A percentile compares a stretch with the other conserved stretches of the same genome.
These are phyloP conservation scores for Gibbula magus DNA, from an alignment of 2,888 invertebrate genomes.

Conservation along the genomic window DNA sequence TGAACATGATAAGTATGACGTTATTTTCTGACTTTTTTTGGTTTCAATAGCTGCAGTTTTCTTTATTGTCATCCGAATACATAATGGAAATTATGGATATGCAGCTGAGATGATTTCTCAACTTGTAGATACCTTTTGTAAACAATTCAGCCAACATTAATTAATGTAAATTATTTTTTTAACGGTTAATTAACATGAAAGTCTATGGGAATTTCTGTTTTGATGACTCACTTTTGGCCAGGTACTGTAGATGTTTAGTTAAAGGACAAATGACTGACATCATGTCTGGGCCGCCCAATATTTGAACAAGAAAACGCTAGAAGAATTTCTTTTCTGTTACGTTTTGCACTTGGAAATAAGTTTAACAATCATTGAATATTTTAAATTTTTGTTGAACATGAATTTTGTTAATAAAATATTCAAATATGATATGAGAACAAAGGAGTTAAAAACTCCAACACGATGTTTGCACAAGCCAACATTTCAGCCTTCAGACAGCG, in stretches of 20 bases:
- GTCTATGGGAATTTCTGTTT: no score
- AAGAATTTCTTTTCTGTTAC: not conserved
- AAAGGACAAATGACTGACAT: not conserved
- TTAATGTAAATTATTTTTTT: no score
- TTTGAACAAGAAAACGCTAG: not conserved
- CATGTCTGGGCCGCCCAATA: not conserved
- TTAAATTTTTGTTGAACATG: not conserved
- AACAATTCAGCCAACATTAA: no score
- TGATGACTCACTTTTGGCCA: not conserved
- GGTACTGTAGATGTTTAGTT: not conserved
- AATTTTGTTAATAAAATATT: not conserved
- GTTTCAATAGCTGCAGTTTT: no score
- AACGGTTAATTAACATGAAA: no score
- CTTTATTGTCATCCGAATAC: no score
- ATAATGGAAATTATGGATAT: no score
- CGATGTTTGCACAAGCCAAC: slow-evolving; percentile 7
- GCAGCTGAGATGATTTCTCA: no score
- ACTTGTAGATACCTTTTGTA: no score
- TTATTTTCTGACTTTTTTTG: no score
- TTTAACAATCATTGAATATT: not conserved
- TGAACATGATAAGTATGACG: no score
- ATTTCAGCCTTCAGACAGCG: no score
- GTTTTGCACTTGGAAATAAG: not conserved
- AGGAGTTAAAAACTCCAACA: not conserved
- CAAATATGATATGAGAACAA: not conserved